Conservation (phyloP, 1,140 invertebrate species). For the Littorina saxatilis region DNA sequence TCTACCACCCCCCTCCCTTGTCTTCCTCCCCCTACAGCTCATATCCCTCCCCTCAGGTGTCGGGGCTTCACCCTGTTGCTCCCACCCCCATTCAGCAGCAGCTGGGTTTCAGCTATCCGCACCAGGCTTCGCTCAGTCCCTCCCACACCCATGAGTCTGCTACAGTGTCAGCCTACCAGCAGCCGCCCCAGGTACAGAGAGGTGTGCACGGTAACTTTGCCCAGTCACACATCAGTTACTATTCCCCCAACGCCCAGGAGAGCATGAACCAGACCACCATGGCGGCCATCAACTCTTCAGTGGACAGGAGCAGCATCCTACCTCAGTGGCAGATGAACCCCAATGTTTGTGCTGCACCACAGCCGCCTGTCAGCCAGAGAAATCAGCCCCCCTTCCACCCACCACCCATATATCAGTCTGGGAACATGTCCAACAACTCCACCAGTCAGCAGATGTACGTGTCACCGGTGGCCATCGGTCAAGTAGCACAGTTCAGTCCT, state of each 20-base stretch:
- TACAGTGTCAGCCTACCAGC: conserved; percentile 28
- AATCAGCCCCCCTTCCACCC: background rate
- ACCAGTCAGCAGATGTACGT: background rate
- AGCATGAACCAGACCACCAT: background rate
- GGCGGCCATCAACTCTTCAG: background rate
- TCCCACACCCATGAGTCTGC: conserved; percentile 7
- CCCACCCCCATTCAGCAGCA: background rate
- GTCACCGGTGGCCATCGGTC: background rate
- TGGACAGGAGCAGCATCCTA: conserved; percentile 30
- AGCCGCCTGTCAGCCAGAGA: background rate
- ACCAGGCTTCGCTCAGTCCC: background rate
- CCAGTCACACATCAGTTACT: background rate
- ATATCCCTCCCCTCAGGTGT: background rate
- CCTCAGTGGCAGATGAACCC: conserved; percentile 32
- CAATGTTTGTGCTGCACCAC: background rate
- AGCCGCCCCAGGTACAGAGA: background rate
- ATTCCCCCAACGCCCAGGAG: conserved; percentile 10
- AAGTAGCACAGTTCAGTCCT: background rate
- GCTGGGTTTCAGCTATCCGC: conserved; percentile 22
- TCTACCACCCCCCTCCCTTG: conserved; percentile 16
- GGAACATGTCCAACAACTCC: background rate
- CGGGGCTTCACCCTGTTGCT: background rate
- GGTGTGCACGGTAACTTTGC: background rate
- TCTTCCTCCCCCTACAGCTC: background rate
- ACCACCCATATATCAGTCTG: conserved; percentile 7